Base-by-base conservation (phyloP, 2,113 vertebrate genomes). In the Ceyx margarethae region DNA sequence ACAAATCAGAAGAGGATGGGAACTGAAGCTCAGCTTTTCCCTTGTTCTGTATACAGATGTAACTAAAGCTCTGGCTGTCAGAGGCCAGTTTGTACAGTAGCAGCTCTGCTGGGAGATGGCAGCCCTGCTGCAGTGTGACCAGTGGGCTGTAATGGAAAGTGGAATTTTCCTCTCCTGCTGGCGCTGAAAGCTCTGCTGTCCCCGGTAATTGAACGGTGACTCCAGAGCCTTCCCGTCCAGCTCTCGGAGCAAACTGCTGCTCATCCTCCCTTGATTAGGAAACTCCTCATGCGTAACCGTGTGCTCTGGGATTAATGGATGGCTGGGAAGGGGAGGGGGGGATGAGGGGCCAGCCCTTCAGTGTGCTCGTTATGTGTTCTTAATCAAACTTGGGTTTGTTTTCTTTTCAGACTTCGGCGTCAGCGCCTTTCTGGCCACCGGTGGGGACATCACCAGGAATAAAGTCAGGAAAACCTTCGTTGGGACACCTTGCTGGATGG, bases 391-490 rank as follows among this genome's bases (percentile, higher is more conserved):
- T 89, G 22, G 1, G 19, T 53, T 64, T 76, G 16, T 89, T 91
- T 33, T 72, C 62, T 76, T 91, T 98, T 64, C 97, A 99, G 99
- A 99, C 87, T 99, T 99, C 0, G 99, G 99, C 13, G 99, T 99
- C 76, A 99, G 99, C n/a, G 99, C 99, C 6, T 99, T 99, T 96
- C 97, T 99, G 96, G 99, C 99, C 83, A 99, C 99, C 25, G 99
- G 99, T 68, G 99, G 99, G 73, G 99, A 99, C 97, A 99, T 99
- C 81, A 99, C 99, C 54, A 97, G 99, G 76, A 99, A 99, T 97
- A 99, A 99, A 99, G 99, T 99, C 92, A 98, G 99, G 80, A 99
- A 99, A 97, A 99, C 99, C 1, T 99, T 99, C 96, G 99, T 99
- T 87, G 99, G 99, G 91, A 99, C 99, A 6, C 99, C 99, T 35